These are phyloP conservation scores for Bovichtus diacanthus DNA, from an alignment of 2,797 vertebrate genomes.

Conservation along the genomic window DNA sequence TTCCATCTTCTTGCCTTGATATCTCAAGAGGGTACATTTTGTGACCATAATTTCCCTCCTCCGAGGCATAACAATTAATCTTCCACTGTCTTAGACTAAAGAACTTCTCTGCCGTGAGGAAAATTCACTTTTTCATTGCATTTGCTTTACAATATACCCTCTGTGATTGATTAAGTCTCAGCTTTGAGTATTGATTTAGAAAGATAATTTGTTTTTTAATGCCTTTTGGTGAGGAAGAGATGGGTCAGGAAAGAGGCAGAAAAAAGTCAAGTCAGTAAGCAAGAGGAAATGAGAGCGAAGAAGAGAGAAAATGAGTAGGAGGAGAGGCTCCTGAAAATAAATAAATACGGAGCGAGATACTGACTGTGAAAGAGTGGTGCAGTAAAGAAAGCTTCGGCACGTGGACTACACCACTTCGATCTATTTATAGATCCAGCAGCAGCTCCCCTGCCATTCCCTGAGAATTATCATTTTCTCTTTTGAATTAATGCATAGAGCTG, in stretches of 20 bases:
- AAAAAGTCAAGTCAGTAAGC: background rate
- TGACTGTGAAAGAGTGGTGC: conserved; percentile 43
- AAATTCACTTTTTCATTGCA: conserved; percentile 13
- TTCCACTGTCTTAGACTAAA: conserved; percentile 48
- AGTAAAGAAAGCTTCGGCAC: conserved; percentile 58
- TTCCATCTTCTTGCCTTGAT: conserved; percentile 57
- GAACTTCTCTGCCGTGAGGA: conserved; percentile 25
- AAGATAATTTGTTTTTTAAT: conserved; percentile 29
- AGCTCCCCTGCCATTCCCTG: conserved; percentile 64
- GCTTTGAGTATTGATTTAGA: conserved; percentile 50
- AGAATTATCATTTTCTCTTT: conserved; percentile 76
- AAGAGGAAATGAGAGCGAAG: conserved; percentile 24
- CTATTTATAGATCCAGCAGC: conserved; percentile 80
- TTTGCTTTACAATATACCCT: conserved; percentile 23
- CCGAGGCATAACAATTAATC: conserved; percentile 52
- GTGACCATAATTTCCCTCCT: conserved; percentile 67
- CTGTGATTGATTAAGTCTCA: conserved; percentile 46
- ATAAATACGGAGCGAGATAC: conserved; percentile 48
- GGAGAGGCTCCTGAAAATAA: conserved; percentile 60
- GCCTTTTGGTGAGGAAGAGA: conserved; percentile 17
- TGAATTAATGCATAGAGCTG: conserved; percentile 73
- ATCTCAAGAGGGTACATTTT: conserved; percentile 51
- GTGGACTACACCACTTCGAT: conserved; percentile 56
- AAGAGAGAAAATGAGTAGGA: conserved; percentile 41
- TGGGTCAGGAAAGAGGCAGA: background rate